phyloP scores from a whole-genome alignment of 2,888 invertebrate genomes.

The Eupithecia vulgata region DNA sequence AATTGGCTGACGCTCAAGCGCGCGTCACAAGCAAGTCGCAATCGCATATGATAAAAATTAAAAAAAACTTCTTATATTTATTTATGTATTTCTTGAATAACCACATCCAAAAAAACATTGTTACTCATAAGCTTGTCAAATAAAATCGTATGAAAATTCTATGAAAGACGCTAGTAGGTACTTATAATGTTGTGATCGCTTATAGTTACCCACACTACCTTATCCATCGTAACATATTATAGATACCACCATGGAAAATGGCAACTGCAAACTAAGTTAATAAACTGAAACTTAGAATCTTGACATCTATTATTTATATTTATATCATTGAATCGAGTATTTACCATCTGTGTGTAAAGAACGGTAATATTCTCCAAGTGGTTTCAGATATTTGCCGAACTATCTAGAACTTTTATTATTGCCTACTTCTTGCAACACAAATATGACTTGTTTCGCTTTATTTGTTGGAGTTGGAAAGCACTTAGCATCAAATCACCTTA shows the following conservation, averaged over 20 bases:
- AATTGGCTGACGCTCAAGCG: too few relatives aligned
- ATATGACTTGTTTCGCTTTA: background rate
- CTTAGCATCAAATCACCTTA: background rate
- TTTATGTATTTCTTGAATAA: background rate
- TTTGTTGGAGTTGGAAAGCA: background rate
- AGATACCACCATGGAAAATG: background rate
- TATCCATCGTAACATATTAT: background rate
- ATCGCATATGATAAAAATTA: background rate
- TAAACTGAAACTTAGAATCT: background rate
- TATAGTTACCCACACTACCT: too few relatives aligned
- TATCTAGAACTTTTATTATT: conserved; percentile 2
- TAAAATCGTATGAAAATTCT: background rate
- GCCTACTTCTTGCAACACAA: background rate
- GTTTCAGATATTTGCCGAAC: background rate
- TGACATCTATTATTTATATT: background rate
- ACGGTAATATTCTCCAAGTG: background rate
- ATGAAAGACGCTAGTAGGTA: background rate
- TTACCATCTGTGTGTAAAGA: background rate
- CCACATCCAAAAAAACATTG: background rate
- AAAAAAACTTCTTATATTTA: background rate
- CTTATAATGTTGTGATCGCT: background rate
- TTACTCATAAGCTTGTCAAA: background rate
- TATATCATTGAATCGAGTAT: background rate
- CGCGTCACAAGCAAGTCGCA: background rate
- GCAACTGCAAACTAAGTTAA: background rate